Conservation (phyloP, 2,888 invertebrate genomes). For the Bruchidius siliquastri region DNA sequence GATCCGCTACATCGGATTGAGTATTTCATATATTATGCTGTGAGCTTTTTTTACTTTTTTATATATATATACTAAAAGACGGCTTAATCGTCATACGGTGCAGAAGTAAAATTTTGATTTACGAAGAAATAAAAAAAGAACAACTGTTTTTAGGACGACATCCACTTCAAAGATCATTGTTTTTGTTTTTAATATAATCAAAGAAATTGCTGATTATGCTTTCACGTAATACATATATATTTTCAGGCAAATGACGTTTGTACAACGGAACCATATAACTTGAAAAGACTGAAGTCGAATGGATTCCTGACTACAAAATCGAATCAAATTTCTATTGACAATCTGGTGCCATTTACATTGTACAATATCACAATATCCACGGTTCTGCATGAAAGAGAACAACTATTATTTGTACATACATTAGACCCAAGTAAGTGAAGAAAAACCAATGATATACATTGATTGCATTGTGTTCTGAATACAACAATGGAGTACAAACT, state of each 20-base stretch:
- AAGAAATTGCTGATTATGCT: too few species aligned
- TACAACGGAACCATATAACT: slow-evolving; percentile 21
- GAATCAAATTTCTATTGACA: slow-evolving; percentile 30
- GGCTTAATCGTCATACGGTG: too few species aligned
- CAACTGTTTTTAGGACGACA: too few species aligned
- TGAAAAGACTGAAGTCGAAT: slow-evolving; percentile 34
- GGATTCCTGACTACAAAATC: slow-evolving; percentile 36
- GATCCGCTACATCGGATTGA: slow-evolving; percentile 29
- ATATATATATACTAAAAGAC: not conserved
- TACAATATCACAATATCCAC: slow-evolving; percentile 38
- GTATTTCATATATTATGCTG: slow-evolving; percentile 35
- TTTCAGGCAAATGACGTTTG: slow-evolving; percentile 37
- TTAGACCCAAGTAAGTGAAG: slow-evolving; percentile 32
- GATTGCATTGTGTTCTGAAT: too few species aligned
- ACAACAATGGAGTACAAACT: too few species aligned
- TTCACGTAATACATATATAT: too few species aligned
- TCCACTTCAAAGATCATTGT: too few species aligned
- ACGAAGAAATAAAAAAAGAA: too few species aligned
- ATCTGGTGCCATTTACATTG: slow-evolving; percentile 37
- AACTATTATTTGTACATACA: slow-evolving; percentile 28
- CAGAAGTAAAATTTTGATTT: too few species aligned
- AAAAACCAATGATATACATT: not conserved
- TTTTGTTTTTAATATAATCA: too few species aligned
- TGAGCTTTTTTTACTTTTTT: slow-evolving; percentile 14
- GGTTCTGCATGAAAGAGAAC: slow-evolving; percentile 33